phyloP scores from a whole-genome alignment of 2,797 vertebrate genomes.

The Poecile montanus region DNA sequence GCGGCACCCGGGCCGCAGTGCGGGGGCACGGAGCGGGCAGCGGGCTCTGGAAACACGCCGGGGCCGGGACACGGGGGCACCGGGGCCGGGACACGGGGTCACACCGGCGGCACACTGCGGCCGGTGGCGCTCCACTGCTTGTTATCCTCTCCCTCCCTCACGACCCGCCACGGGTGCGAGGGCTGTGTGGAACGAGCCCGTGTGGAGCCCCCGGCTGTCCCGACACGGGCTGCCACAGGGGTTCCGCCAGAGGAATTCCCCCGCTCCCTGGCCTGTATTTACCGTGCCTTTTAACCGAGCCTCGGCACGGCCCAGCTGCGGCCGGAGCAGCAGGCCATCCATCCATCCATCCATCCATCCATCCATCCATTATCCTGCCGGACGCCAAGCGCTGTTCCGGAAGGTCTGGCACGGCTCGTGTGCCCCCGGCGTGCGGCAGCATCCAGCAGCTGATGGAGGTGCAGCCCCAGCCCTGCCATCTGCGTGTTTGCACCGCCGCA shows the following conservation, averaged over 20 bases:
- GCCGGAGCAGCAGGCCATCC: background rate
- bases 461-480: slow-evolving; percentile 25
- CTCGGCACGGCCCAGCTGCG: background rate
- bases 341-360: background rate
- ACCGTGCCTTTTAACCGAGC: background rate
- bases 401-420: background rate
- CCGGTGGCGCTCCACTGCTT: rapidly evolving
- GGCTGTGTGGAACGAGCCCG: background rate
- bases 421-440: background rate
- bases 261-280: rapidly evolving
- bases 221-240: rapidly evolving
- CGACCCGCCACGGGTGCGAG: background rate
- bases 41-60: rapidly evolving
- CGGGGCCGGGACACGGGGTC: background rate
- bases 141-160: background rate
- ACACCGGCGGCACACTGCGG: background rate
- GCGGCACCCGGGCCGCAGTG: background rate
- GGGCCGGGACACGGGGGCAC: background rate
- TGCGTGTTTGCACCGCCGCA: slow-evolving; percentile 32
- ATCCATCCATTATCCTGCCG: background rate
- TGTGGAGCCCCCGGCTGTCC: background rate
- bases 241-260: background rate
- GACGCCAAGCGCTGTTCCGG: background rate
- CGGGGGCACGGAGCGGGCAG: rapidly evolving
- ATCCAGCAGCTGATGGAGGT: slow-evolving; percentile 14